phyloP scores from a whole-genome alignment of 1,140 invertebrate genomes.

The Idris sp. region DNA sequence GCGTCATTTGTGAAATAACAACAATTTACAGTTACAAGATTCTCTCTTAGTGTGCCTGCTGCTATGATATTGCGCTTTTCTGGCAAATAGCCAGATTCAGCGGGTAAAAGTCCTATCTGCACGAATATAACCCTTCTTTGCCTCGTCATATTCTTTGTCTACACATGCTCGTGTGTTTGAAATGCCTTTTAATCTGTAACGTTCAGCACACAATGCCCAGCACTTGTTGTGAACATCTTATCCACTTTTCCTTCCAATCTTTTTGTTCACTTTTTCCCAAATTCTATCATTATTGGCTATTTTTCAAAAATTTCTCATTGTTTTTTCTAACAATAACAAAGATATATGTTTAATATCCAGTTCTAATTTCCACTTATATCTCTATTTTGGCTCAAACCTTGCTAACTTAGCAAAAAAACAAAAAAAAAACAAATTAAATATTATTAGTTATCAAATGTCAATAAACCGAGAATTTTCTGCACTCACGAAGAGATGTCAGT shows the following conservation, averaged over 20 bases:
- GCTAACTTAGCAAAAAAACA: too few relatives aligned
- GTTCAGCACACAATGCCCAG: slow-evolving; percentile 29
- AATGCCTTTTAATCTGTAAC: slow-evolving; percentile 63
- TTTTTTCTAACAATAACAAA: too few relatives aligned
- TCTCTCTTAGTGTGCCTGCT: slow-evolving; percentile 52
- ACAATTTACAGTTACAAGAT: slow-evolving; percentile 61
- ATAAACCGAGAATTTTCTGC: too few relatives aligned
- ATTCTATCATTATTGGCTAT: slow-evolving; percentile 21
- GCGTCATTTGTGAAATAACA: slow-evolving; percentile 56
- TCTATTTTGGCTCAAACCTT: too few relatives aligned
- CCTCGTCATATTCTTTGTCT: slow-evolving; percentile 46
- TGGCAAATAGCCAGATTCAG: slow-evolving; percentile 64
- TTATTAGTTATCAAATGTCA: too few relatives aligned
- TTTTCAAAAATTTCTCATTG: too few relatives aligned
- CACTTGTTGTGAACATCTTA: slow-evolving; percentile 31
- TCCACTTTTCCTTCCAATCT: slow-evolving; percentile 17
- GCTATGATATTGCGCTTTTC: slow-evolving; percentile 69
- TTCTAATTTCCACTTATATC: too few relatives aligned
- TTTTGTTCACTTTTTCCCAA: slow-evolving; percentile 30
- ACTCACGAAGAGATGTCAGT: too few relatives aligned
- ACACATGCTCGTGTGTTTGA: slow-evolving; percentile 49
- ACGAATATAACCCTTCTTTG: slow-evolving; percentile 49
- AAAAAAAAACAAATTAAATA: too few relatives aligned
- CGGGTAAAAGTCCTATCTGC: slow-evolving; percentile 52
- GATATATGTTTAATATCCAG: too few relatives aligned